These are phyloP conservation scores for Scaptomyza graminum DNA, from an alignment of 1,140 invertebrate species.

Conservation along the genomic window DNA sequence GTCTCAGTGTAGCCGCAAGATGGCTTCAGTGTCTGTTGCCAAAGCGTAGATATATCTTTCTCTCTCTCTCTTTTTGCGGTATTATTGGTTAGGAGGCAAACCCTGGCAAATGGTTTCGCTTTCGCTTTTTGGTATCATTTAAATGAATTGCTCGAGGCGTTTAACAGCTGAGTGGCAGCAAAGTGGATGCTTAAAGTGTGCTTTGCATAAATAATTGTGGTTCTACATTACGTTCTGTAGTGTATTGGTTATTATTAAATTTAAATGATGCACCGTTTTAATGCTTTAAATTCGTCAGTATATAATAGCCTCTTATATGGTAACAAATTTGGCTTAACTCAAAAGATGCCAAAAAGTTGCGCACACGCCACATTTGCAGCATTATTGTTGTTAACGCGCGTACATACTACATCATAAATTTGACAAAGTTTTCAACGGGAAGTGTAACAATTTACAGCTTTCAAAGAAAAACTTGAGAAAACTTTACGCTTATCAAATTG, in stretches of 20 bases:
- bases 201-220: slow-evolving; percentile 17
- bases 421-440: slow-evolving; percentile 22
- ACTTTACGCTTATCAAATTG: slow-evolving; percentile 26
- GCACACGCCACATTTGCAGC: slow-evolving; percentile 46
- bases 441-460: slow-evolving; percentile 31
- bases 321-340: slow-evolving; percentile 5
- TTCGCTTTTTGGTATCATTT: slow-evolving; percentile 43
- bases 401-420: slow-evolving; percentile 32
- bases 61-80: not conserved
- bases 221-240: not conserved
- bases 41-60: not conserved
- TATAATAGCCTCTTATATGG: slow-evolving; percentile 5
- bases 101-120: slow-evolving; percentile 8
- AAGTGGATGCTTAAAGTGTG: slow-evolving; percentile 7
- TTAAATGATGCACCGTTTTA: slow-evolving; percentile 1
- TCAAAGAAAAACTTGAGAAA: slow-evolving; percentile 20
- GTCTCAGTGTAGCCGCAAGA: slow-evolving; percentile 5
- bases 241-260: not conserved
- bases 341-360: slow-evolving; percentile 27
- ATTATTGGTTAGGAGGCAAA: slow-evolving; percentile 26
- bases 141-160: slow-evolving; percentile 41
- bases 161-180: slow-evolving; percentile 14
- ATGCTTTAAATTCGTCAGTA: slow-evolving; percentile 4
- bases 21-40: slow-evolving; percentile 4
- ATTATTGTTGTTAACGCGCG: slow-evolving; percentile 21